phyloP scores from a whole-genome alignment of 2,797 vertebrate genomes.

The Malacoctenus gilli region DNA sequence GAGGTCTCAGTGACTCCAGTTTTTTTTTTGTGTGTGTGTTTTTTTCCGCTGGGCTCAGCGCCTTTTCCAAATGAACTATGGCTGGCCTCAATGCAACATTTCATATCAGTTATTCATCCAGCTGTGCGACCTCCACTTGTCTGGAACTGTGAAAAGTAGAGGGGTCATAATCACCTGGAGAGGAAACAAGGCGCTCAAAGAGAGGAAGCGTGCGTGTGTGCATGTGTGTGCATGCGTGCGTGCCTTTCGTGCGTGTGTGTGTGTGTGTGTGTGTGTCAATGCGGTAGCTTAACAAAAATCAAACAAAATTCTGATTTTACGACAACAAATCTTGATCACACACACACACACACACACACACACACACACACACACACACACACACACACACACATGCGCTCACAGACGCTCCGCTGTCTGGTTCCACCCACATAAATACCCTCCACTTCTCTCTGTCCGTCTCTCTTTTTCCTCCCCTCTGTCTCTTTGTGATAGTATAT shows the following conservation, averaged over 20 bases:
- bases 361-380: background rate
- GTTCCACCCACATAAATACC: constrained; percentile 43
- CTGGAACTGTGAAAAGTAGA: constrained; percentile 73
- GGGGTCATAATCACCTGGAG: constrained; percentile 74
- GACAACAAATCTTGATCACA: too few species aligned
- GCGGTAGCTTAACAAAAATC: background rate
- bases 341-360: background rate
- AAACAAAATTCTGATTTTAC: background rate
- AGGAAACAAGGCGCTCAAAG: constrained; percentile 61
- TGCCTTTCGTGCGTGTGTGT: too few species aligned
- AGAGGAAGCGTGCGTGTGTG: constrained; percentile 13
- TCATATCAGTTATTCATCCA: constrained; percentile 73
- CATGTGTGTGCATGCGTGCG: too few species aligned
- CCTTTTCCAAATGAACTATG: constrained; percentile 58
- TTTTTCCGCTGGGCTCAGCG: constrained; percentile 49
- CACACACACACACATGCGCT: background rate
- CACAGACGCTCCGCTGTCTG: constrained; percentile 16
- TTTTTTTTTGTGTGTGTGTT: too few species aligned
- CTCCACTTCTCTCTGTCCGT: constrained; percentile 30
- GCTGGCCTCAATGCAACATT: constrained; percentile 71
- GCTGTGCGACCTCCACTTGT: constrained; percentile 66
- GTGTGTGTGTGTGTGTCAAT: constrained; percentile 2
- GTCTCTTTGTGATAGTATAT: constrained; percentile 63
- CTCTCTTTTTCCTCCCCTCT: constrained; percentile 48
- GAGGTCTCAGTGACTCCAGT: constrained; percentile 2